phyloP scores from a whole-genome alignment of 2,888 invertebrate genomes.

The Antheraea yamamai region DNA sequence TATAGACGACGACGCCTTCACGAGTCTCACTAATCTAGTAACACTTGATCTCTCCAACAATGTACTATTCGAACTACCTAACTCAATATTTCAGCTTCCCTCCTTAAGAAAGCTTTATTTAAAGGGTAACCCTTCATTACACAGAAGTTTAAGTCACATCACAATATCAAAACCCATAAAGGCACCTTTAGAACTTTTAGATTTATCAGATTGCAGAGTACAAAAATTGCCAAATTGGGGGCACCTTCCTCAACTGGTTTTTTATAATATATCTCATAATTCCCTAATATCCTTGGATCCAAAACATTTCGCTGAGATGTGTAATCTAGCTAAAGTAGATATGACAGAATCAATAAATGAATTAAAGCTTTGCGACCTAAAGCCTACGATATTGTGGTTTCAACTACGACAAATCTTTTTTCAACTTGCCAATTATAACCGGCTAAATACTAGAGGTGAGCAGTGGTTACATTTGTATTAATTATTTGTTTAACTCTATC shows the following conservation, averaged over 20 bases:
- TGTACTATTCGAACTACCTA: slow-evolving; percentile 75
- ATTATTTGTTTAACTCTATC: neutral
- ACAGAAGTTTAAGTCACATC: slow-evolving; percentile 58
- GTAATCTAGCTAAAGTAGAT: slow-evolving; percentile 83
- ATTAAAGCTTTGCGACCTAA: slow-evolving; percentile 58
- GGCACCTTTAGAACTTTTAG: slow-evolving; percentile 82
- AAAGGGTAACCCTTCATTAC: slow-evolving; percentile 74
- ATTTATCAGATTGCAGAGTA: slow-evolving; percentile 83
- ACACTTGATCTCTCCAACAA: slow-evolving; percentile 82
- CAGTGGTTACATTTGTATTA: neutral
- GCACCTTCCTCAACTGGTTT: slow-evolving; percentile 78
- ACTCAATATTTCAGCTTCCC: slow-evolving; percentile 79
- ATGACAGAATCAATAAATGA: slow-evolving; percentile 60
- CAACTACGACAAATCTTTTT: slow-evolving; percentile 59
- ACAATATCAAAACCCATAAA: slow-evolving; percentile 77
- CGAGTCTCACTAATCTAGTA: slow-evolving; percentile 72
- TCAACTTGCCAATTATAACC: slow-evolving; percentile 62
- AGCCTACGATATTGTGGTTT: slow-evolving; percentile 63
- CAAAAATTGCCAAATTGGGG: slow-evolving; percentile 83
- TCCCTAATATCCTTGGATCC: slow-evolving; percentile 70
- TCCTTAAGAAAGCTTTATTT: slow-evolving; percentile 84
- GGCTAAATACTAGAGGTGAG: slow-evolving; percentile 64
- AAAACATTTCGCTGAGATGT: slow-evolving; percentile 83
- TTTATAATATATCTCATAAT: slow-evolving; percentile 85
- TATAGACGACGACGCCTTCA: slow-evolving; percentile 80